Evolutionary conservation across 30 jellyfish, hydroid and myxozoan genomes (phyloP).

Genomic region (Cassiopea andromeda): DNA sequence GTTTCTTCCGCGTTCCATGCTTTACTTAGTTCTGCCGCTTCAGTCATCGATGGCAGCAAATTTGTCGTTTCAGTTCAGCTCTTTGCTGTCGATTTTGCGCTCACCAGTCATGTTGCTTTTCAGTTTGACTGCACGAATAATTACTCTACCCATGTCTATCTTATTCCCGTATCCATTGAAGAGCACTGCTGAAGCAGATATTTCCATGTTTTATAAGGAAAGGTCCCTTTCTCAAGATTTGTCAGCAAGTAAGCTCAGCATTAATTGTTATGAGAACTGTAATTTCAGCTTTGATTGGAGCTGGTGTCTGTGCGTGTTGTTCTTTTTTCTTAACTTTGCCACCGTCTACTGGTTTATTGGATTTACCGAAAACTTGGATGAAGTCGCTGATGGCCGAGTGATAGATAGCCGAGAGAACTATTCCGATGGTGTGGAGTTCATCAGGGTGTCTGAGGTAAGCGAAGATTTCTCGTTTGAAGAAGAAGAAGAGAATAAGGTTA

Average conservation of each 20-base stretch:
- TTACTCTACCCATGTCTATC: constrained; percentile 30
- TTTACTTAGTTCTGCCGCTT: constrained; percentile 20
- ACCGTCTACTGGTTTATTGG: constrained; percentile 30
- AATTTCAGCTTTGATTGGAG: constrained; percentile 21
- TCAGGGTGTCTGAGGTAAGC: constrained; percentile 52
- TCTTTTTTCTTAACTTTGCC: constrained; percentile 19
- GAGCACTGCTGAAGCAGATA: constrained; percentile 12
- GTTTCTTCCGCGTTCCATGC: constrained; percentile 10
- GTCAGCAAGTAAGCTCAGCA: not conserved
- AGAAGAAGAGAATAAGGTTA: constrained; percentile 12
- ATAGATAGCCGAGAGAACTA: constrained; percentile 39
- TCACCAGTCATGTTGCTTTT: constrained; percentile 27
- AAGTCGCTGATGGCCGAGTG: constrained; percentile 17
- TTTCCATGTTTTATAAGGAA: not conserved
- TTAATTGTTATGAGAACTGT: constrained; percentile 27
- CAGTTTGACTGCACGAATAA: not conserved
- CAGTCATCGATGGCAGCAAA: constrained; percentile 20
- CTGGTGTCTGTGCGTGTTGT: constrained; percentile 24
- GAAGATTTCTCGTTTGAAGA: constrained; percentile 55
- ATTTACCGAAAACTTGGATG: not conserved
- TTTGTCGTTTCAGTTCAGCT: not conserved
- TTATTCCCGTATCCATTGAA: constrained; percentile 44
- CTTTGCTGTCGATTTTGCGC: constrained; percentile 29
- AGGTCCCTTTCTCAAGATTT: too few species aligned
- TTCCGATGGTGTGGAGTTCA: constrained; percentile 55